Evolutionary conservation across 2,113 vertebrate species (phyloP).

Genomic region (Ciconia maguari): DNA sequence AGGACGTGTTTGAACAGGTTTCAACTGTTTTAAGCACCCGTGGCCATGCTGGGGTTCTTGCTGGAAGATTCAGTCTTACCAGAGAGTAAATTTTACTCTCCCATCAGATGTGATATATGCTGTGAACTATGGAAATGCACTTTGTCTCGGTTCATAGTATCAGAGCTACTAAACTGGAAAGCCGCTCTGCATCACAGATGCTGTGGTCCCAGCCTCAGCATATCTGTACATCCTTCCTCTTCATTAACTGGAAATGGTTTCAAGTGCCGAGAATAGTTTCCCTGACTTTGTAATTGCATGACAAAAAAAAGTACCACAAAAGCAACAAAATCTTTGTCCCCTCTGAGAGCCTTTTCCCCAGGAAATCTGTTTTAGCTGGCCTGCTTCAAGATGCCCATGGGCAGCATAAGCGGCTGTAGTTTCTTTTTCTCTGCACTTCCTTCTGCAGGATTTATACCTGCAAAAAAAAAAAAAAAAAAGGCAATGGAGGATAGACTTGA

Average conservation of each 20-base stretch:
- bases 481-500: background rate
- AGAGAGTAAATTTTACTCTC: background rate
- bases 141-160: background rate
- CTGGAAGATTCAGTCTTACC: background rate
- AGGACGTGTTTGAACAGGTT: background rate
- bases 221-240: background rate
- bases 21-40: background rate
- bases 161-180: background rate
- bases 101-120: background rate
- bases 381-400: background rate
- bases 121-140: background rate
- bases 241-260: background rate
- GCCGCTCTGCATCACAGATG: background rate
- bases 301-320: background rate
- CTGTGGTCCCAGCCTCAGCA: background rate
- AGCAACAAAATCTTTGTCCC: background rate
- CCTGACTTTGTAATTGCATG: background rate
- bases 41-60: background rate
- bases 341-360: background rate
- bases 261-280: background rate
- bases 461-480: background rate
- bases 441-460: background rate
- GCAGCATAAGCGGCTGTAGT: fast-evolving
- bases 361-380: background rate
- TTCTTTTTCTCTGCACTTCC: background rate